A percentile compares a stretch with the other conserved stretches of the same genome.
phyloP scores from a whole-genome alignment of 92 coral and sea anemone species.

The Desmophyllum pertusum region DNA sequence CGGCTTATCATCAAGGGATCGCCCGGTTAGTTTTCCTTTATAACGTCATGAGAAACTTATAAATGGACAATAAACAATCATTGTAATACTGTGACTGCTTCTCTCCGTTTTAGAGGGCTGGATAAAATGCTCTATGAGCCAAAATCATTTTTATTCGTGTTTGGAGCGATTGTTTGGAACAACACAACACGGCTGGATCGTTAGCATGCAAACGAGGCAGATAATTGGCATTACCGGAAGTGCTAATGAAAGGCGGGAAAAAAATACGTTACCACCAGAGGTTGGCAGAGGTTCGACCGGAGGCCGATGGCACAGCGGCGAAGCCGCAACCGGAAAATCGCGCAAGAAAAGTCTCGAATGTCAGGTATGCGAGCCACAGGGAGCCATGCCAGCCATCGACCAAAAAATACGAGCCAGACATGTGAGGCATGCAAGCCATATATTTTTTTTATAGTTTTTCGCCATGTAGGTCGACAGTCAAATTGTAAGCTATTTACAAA shows the following conservation, averaged over 20 bases:
- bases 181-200: constrained; percentile 22
- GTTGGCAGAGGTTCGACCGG: no score
- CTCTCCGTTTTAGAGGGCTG: neutral
- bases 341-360: no score
- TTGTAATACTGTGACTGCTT: neutral
- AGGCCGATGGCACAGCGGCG: no score
- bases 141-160: constrained; percentile 5
- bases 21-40: neutral
- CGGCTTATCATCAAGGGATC: constrained; percentile 26
- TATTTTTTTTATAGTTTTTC: no score
- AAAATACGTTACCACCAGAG: neutral
- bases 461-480: no score
- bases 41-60: neutral
- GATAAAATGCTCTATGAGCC: neutral
- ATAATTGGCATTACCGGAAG: neutral
- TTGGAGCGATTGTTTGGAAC: constrained; percentile 13
- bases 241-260: neutral
- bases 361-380: no score
- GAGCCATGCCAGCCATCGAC: no score
- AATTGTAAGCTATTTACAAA: no score
- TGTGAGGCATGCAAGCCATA: no score
- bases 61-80: neutral
- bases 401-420: no score
- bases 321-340: neutral
- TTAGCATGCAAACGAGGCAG: constrained; percentile 34